Percentiles rank a stretch among this genome's conserved stretches.
phyloP scores from a whole-genome alignment of 2,113 vertebrate species.

The Pithys albifrons region DNA sequence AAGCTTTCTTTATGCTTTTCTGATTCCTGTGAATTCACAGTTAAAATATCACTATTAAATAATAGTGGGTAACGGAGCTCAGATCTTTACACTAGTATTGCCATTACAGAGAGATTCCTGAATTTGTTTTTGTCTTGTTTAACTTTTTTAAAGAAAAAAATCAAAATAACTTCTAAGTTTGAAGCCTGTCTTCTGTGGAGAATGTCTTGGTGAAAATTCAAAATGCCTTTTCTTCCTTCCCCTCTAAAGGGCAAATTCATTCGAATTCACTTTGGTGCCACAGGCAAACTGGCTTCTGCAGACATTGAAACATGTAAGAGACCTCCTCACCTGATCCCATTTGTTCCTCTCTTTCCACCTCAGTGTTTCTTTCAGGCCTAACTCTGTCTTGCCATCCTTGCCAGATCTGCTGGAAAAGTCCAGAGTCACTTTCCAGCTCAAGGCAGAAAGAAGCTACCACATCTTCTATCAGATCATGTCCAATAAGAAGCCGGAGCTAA shows the following conservation, averaged over 20 bases:
- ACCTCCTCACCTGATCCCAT: neutral
- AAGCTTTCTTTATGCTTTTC: neutral
- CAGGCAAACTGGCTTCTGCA: slow-evolving; percentile 51
- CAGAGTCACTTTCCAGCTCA: slow-evolving; percentile 43
- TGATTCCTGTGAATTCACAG: neutral
- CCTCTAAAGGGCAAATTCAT: slow-evolving; percentile 46
- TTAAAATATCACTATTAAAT: neutral
- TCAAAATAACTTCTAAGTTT: neutral
- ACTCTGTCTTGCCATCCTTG: neutral
- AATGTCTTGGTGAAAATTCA: neutral
- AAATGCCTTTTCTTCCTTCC: neutral
- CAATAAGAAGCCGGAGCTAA: neutral
- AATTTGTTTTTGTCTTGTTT: neutral
- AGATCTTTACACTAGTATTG: neutral
- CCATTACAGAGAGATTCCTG: neutral
- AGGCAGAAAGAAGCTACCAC: slow-evolving; percentile 16
- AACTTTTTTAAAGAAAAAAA: neutral
- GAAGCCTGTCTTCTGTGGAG: neutral
- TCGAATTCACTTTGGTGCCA: slow-evolving; percentile 9
- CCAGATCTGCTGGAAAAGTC: slow-evolving; percentile 33
- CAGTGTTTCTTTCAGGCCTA: neutral
- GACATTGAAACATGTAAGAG: slow-evolving; percentile 53
- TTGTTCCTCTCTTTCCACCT: neutral
- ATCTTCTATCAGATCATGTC: slow-evolving; percentile 6
- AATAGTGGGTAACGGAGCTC: neutral